Conservation (phyloP, 2,113 vertebrate species). For the Xiphophorus couchianus region DNA sequence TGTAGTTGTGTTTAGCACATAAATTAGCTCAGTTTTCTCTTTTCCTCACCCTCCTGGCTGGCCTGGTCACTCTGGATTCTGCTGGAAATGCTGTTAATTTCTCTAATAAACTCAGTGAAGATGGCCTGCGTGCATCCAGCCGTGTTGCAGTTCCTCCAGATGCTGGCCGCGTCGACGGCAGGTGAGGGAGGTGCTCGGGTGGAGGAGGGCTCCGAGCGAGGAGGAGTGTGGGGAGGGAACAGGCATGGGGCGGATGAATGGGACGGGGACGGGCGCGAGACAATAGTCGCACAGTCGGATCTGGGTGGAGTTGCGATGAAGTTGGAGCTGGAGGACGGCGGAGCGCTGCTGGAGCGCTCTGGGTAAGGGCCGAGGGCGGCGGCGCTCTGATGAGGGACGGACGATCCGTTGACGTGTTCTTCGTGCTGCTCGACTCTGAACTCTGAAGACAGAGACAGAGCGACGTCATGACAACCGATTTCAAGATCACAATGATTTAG, state of each 20-base stretch:
- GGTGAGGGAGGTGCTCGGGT: not conserved
- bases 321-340: not conserved
- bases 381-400: not conserved
- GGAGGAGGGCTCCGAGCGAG: too few species aligned
- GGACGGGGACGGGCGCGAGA: not conserved
- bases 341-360: not conserved
- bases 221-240: not conserved
- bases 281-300: rapidly evolving
- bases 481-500: not conserved
- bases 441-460: conserved; percentile 7
- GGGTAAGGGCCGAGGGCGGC: not conserved
- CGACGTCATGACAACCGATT: not conserved
- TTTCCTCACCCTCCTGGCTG: conserved; percentile 70
- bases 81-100: conserved; percentile 58
- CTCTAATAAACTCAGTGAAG: conserved; percentile 60
- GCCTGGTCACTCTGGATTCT: conserved; percentile 68
- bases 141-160: conserved; percentile 76
- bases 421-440: not conserved
- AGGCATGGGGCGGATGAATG: not conserved
- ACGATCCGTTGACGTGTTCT: not conserved
- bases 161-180: conserved; percentile 22
- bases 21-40: not conserved
- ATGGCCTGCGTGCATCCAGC: conserved; percentile 68
- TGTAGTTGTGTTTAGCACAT: not conserved
- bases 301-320: not conserved